Evolutionary conservation across 2,888 invertebrate genomes (phyloP), one percentile per base, ranked within the genome.

Genomic region (Heteromyza rotundicornis): DNA sequence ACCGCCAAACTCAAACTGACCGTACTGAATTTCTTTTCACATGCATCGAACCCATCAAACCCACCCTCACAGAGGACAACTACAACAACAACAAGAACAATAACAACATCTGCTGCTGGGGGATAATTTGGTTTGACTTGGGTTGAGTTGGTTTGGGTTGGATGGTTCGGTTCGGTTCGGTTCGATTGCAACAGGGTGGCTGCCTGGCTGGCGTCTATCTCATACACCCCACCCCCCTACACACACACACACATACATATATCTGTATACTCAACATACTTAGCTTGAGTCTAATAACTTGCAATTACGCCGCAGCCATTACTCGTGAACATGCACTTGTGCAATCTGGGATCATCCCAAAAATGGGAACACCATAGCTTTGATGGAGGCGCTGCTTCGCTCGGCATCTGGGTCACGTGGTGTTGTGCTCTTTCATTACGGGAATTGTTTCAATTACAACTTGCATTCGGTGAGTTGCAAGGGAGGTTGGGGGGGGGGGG

Each of bases 1-100:
- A 53, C 50, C 22, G 59, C 56, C 61, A 51, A 19, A 58, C 60
- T 32, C 62, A 50, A 60, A 60, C 57, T 60, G 58, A 59, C 54
- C 60, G 20, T 17, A 55, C 20, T 47, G 53, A 20, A 51, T 16
- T 27, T 3, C 14, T 57, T 10, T 16, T 40, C 23, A 2, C 50
- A 44, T 49, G 47, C 52, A 58, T 7, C n/a, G 51, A 50, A 27
- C 23, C 24, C n/a, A n/a, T n/a, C n/a, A n/a, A n/a, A n/a, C n/a
- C n/a, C n/a, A n/a, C 23, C n/a, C 32, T 12, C 53, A 20, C 53
- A 32, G 32, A 14, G 22, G 24, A n/a, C n/a, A n/a, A n/a, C n/a
- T n/a, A n/a, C n/a, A n/a, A n/a, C n/a, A n/a, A n/a, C n/a, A n/a
- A n/a, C n/a, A n/a, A n/a, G n/a, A n/a, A n/a, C n/a, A n/a, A n/a